A percentile compares a stretch with the other conserved stretches of the same genome.
Evolutionary conservation across 53 echinoderm and acorn worm species (phyloP).

Genomic region (Echinarachnius parma): DNA sequence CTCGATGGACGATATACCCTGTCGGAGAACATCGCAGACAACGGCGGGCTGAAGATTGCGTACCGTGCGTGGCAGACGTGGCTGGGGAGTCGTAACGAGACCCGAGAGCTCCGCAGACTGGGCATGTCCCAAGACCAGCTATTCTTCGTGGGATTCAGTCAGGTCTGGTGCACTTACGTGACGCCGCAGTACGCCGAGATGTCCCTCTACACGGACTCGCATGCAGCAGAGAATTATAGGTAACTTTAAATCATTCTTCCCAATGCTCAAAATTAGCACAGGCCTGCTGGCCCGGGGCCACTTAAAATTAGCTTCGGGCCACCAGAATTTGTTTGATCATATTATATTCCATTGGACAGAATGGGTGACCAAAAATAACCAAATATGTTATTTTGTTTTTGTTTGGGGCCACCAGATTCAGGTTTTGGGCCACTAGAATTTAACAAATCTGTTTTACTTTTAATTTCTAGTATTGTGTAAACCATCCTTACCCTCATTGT

Average conservation of each 20-base stretch:
- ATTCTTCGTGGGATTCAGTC: constrained; percentile 83
- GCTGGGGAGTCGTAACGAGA: constrained; percentile 20
- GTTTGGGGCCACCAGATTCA: too few species aligned
- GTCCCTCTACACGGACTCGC: constrained; percentile 59
- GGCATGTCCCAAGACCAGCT: constrained; percentile 66
- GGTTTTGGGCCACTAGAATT: too few species aligned
- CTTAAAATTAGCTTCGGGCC: too few species aligned
- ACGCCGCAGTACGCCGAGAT: constrained; percentile 63
- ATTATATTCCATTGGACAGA: too few species aligned
- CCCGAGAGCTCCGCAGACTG: constrained; percentile 29
- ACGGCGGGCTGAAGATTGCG: constrained; percentile 73
- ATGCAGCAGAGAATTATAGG: constrained; percentile 72
- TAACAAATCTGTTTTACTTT: too few species aligned
- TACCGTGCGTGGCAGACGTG: constrained; percentile 71
- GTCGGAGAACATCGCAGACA: constrained; percentile 90
- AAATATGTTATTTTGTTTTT: too few species aligned
- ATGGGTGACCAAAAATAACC: too few species aligned
- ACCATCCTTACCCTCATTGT: too few species aligned
- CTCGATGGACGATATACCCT: constrained; percentile 71
- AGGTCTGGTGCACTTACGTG: constrained; percentile 79
- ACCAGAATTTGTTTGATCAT: constrained; percentile 4
- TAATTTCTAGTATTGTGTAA: too few species aligned
- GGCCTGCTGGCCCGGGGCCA: too few species aligned
- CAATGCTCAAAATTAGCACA: too few species aligned
- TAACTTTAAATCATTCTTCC: too few species aligned